Base-by-base conservation (phyloP, 2,113 vertebrate species). In the Vulpes ferrilata region DNA sequence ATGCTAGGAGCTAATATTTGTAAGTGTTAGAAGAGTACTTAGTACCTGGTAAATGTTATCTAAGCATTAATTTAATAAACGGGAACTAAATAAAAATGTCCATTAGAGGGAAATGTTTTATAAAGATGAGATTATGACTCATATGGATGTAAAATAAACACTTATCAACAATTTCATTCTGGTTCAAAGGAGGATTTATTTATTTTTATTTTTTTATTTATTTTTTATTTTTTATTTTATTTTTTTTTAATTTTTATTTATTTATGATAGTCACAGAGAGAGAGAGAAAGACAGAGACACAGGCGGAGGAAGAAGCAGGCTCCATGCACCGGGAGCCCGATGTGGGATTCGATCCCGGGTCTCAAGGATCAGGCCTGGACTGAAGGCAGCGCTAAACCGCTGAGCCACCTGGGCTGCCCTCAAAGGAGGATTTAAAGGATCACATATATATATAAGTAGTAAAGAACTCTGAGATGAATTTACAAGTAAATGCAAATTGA, bases 401-500 rank as follows among this genome's bases (percentile, higher is more conserved):
- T 43, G 43, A 43, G 43, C 43, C 43, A 43, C 43, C 43, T 43
- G 5, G 43, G 43, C 43, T 43, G 43, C 43, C 43, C 43, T 90
- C 15, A 85, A 84, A 79, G 32, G 59, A 90, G 11, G 85, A 64
- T 73, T 96, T 79, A 80, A 94, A 93, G 43, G 69, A 60, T 57
- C 78, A 79, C 8, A 51, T 8, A 27, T 55, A 74, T 38, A 96
- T 38, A 96, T 73, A 87, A n/a, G 51, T 8, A 67, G n/a, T 94
- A 87, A 87, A 30, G 35, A 59, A 67, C 67, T 69, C 43, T 67
- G 48, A 91, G 91, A 86, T 74, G 35, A 81, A 81, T 91, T 91
- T 87, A 74, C 12, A 53, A 74, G 55, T 85, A 79, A 85, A 71
- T 92, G 74, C 32, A 94, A 91, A 91, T 87, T 90, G 4, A 59